Evolutionary conservation across 2,888 invertebrate genomes (phyloP).

Genomic region (Caenorhabditis angaria): DNA sequence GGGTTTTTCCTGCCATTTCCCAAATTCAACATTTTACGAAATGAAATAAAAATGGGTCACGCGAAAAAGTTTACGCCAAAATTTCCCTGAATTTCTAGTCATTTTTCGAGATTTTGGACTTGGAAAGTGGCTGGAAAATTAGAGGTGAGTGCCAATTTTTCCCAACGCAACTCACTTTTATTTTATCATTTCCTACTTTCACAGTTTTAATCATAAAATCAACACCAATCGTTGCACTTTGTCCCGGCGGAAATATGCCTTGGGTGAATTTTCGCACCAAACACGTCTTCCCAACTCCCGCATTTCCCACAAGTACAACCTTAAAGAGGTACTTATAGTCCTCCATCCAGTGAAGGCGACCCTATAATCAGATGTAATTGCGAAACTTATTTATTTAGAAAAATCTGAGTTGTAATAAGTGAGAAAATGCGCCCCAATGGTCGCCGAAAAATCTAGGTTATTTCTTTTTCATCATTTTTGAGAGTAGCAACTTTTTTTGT

Average conservation of each 20-base stretch:
- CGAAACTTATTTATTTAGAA: background rate
- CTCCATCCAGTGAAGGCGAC: conserved; percentile 63
- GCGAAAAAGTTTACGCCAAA: no score
- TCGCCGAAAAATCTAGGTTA: no score
- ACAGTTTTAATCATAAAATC: conserved; percentile 99
- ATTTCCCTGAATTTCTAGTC: no score
- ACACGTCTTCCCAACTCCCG: conserved; percentile 97
- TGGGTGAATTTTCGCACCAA: conserved; percentile 93
- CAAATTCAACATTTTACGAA: background rate
- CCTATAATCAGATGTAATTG: conserved; percentile 20
- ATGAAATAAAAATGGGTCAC: background rate
- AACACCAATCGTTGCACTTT: conserved; percentile 97
- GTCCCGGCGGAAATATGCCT: conserved; percentile 95
- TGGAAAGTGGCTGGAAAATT: no score
- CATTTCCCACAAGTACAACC: conserved; percentile 96
- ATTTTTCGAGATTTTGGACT: no score
- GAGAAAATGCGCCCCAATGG: background rate
- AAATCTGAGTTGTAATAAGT: background rate
- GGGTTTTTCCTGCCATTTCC: no score
- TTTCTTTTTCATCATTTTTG: no score
- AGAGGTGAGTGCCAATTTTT: no score
- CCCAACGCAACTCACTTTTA: conserved; percentile 75
- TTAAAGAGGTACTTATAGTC: conserved; percentile 99
- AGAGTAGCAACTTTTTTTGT: no score
- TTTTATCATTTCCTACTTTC: conserved; percentile 81